Evolutionary conservation across 2,888 invertebrate species (phyloP), one percentile per base, ranked within the genome.

Genomic region (Drosophila koepferae): DNA sequence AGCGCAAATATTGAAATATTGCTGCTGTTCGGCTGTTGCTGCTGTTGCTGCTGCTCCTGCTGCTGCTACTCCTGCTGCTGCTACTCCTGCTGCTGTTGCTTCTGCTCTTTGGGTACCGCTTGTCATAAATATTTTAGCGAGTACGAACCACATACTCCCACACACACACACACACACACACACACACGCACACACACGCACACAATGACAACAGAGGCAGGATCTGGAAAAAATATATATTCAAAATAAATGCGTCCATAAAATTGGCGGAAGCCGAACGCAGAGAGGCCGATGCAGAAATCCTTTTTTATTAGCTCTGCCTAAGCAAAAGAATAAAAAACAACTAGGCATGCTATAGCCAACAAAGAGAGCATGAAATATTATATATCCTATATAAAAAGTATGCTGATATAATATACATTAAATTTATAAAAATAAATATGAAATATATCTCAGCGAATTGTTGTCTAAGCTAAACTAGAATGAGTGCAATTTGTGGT

Each of bases 61-160:
- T 40, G 40, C 12, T 14, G 3, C 43, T 46, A 16, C 20, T 49
- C 14, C 46, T 10, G 49, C 10, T 36, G 43, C 18, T 48, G 28
- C 14, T 44, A 16, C 48, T 44, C 18, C n/a, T 9, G 10, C 44
- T 48, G 28, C 23, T 34, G 34, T 20, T 36, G 53, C 20, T 53
- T 38, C 41, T 56, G 63, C 16, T 40, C 54, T 51, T 61, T 28
- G 66, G 20, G 72, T 68, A 75, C 68, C 86, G 89, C 83, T 86
- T 82, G 80, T 80, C 80, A 90, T 86, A 86, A 86, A 86, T 86
- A 89, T 86, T 86, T 90, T 77, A 86, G 84, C 77, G 74, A 73
- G 69, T 68, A 36, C 68, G 36, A 51, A 65, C 68, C 73, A 64
- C 76, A 64, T 55, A 70, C 2, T 31, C 43, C 70, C 59, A 62